Percentiles rank a stretch among this genome's conserved stretches.
phyloP scores from a whole-genome alignment of 2,797 vertebrate species.

The Lutjanus campechanus region DNA sequence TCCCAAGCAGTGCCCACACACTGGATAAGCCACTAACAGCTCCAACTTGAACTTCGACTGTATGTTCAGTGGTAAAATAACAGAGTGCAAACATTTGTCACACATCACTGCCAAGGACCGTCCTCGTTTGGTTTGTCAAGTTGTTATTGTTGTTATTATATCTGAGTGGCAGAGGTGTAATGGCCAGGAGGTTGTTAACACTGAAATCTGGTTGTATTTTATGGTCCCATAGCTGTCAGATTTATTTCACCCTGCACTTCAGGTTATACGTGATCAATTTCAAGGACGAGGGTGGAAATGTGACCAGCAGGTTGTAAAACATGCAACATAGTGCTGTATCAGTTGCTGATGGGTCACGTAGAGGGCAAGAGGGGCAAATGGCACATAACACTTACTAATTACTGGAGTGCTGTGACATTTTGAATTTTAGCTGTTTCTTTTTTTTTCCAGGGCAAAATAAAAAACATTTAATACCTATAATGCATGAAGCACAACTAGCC shows the following conservation, averaged over 20 bases:
- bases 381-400: constrained; percentile 21
- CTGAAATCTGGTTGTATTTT: constrained; percentile 54
- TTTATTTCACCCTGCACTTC: constrained; percentile 40
- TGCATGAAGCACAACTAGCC: neutral
- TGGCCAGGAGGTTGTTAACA: constrained; percentile 52
- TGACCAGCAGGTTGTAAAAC: constrained; percentile 56
- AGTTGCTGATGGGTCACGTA: constrained; percentile 29
- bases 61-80: constrained; percentile 35
- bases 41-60: constrained; percentile 27
- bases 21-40: constrained; percentile 16
- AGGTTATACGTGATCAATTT: constrained; percentile 48
- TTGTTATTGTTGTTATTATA: constrained; percentile 38
- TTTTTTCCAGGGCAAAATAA: neutral
- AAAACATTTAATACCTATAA: constrained; percentile 1
- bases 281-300: constrained; percentile 48
- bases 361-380: constrained; percentile 1
- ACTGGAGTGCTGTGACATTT: constrained; percentile 20
- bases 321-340: constrained; percentile 14
- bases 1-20: constrained; percentile 9
- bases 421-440: neutral
- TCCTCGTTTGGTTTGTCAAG: constrained; percentile 18
- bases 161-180: constrained; percentile 31
- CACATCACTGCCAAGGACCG: constrained; percentile 5
- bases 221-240: constrained; percentile 44
- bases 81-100: constrained; percentile 25